A percentile compares a stretch with the other conserved stretches of the same genome.
phyloP scores from a whole-genome alignment of 2,888 invertebrate genomes.

The Caenorhabditis angaria region DNA sequence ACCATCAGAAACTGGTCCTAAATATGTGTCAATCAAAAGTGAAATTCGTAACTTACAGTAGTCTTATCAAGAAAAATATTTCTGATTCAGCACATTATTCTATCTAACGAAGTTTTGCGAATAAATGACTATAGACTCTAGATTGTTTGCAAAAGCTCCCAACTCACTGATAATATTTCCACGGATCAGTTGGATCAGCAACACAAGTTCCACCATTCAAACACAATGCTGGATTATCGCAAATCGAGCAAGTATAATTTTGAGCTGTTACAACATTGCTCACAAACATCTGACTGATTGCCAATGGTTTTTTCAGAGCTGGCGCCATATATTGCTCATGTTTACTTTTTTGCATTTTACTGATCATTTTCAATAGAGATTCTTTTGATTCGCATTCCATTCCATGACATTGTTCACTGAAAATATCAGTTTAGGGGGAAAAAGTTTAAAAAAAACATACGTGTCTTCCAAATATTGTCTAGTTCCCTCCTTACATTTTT shows the following conservation, averaged over 20 bases:
- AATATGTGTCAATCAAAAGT: too few relatives aligned
- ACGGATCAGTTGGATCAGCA: constrained; percentile 38
- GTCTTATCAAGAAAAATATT: too few relatives aligned
- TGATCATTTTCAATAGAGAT: constrained; percentile 36
- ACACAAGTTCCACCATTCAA: constrained; percentile 53
- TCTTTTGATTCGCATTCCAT: constrained; percentile 40
- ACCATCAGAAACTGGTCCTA: too few relatives aligned
- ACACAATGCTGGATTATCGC: constrained; percentile 46
- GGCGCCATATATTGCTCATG: constrained; percentile 34
- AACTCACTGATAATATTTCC: constrained; percentile 47
- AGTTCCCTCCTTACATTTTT: constrained; percentile 14
- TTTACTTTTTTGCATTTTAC: constrained; percentile 30
- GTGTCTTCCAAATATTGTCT: constrained; percentile 36
- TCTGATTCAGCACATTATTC: neutral
- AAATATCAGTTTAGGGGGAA: too few relatives aligned
- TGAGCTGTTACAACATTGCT: constrained; percentile 6
- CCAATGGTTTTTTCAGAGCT: constrained; percentile 14
- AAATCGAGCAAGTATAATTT: constrained; percentile 38
- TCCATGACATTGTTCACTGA: constrained; percentile 34
- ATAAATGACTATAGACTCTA: neutral
- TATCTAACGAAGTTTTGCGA: too few relatives aligned
- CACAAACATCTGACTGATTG: neutral
- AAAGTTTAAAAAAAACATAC: too few relatives aligned
- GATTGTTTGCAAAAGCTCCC: constrained; percentile 3
- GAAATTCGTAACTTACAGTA: too few relatives aligned